Evolutionary conservation across 2,797 vertebrate species (phyloP), one percentile per base, ranked within the genome.

Genomic region (Phalanger gymnotis): DNA sequence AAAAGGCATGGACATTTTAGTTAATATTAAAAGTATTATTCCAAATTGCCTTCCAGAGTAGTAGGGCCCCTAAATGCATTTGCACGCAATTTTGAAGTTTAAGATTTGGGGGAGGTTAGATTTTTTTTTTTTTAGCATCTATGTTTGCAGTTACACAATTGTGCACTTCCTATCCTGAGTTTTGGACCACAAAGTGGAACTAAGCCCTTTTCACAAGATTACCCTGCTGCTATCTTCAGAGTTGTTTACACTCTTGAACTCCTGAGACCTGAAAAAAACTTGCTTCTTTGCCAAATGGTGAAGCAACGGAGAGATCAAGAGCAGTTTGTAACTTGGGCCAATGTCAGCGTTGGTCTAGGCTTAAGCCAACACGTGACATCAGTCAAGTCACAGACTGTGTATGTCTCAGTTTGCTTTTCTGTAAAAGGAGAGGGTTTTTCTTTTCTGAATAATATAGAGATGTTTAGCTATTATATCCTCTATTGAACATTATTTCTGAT

Each of bases 81-180:
- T 95, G 95, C 91, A 94, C 90, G 12, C 47, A 58, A 27, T 96
- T 7, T 81, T 91, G 31, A 90, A 93, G 51, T 11, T 30, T 92
- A 95, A 93, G 91, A 89, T 94, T 94, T 28, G 51, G 54, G 73
- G 54, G 96, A 95, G 31, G 56, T 11, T 91, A 61, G n/a, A 81
- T 34, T 53, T 96, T 93, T 61, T n/a, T 61, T 40, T 81, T 40
- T 40, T 2, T 34, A 40, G 40, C 53, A 4, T 52, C 9, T 55
- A 11, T 53, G 12, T 54, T 96, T 34, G 19, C 34, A 95, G 73
- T 90, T 58, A 3, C 0, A 47, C 16, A 54, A 52, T 47, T 81
- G 40, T 61, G 55, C 57, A 94, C 53, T 91, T 91, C 7, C 12
- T 54, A 89, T 92, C 91, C 1, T 40, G 92, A 93, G 34, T 6